A percentile compares a stretch with the other conserved stretches of the same genome.
These are phyloP conservation scores for Lottia gigantea DNA, from an alignment of 2,888 invertebrate genomes.

Conservation along the genomic window DNA sequence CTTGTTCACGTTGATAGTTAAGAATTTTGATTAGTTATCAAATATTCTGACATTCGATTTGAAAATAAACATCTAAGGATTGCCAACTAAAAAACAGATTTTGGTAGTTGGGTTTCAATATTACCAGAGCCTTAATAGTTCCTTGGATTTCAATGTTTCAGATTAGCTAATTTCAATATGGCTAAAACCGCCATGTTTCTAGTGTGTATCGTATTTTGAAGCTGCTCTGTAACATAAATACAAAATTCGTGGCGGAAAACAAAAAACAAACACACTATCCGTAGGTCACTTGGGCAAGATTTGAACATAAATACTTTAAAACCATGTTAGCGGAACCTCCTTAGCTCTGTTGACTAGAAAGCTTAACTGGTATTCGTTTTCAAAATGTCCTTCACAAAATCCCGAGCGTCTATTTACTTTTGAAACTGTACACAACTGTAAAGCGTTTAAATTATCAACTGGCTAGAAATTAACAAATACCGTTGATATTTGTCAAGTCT, in stretches of 20 bases:
- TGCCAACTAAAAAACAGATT: no score
- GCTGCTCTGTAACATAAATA: no score
- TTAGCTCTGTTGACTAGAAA: slow-evolving; percentile 5
- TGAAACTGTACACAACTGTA: not conserved
- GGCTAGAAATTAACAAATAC: slow-evolving; percentile 1
- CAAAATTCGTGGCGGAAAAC: not conserved
- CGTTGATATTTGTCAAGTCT: slow-evolving; percentile 13
- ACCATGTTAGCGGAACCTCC: slow-evolving; percentile 10
- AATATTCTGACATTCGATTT: no score
- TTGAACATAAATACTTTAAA: not conserved
- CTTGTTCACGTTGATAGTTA: no score
- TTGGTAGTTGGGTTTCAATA: no score
- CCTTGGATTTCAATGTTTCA: no score
- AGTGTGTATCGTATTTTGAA: no score
- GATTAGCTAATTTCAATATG: no score
- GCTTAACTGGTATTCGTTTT: not conserved
- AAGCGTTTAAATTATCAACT: not conserved
- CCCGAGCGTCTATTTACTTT: not conserved
- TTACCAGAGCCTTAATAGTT: no score
- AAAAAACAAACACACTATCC: not conserved
- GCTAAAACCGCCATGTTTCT: no score
- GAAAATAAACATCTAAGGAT: no score
- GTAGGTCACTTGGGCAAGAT: not conserved
- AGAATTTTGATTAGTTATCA: no score
- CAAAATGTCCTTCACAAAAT: slow-evolving; percentile 7